Conservation (phyloP, 2,888 invertebrate genomes). For the Brenthis daphne region DNA sequence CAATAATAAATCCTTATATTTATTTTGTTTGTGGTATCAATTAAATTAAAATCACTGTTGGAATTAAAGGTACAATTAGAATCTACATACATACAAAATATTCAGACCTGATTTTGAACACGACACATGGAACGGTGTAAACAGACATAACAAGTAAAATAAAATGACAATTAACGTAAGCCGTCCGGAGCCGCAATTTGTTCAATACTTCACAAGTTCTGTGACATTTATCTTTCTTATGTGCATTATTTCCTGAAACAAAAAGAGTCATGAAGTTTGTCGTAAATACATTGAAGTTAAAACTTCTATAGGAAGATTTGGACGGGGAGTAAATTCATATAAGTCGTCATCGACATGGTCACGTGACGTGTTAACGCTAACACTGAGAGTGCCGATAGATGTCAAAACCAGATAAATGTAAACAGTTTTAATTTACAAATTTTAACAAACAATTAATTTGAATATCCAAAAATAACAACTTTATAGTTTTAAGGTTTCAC, state of each 20-base stretch:
- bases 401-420: too few species aligned
- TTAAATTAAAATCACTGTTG: slow-evolving; percentile 68
- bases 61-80: slow-evolving; percentile 59
- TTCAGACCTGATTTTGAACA: slow-evolving; percentile 64
- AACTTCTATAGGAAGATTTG: too few species aligned
- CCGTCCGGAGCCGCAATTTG: slow-evolving; percentile 16
- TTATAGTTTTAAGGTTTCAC: too few species aligned
- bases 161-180: slow-evolving; percentile 29
- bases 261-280: slow-evolving; percentile 20
- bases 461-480: too few species aligned
- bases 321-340: too few species aligned
- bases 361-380: too few species aligned
- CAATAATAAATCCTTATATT: slow-evolving; percentile 71
- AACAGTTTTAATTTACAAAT: too few species aligned
- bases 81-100: slow-evolving; percentile 64
- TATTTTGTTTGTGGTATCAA: slow-evolving; percentile 65
- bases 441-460: too few species aligned
- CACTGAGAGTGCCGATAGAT: too few species aligned
- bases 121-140: slow-evolving; percentile 52
- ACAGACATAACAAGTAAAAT: slow-evolving; percentile 45
- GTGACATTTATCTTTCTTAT: slow-evolving; percentile 19
- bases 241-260: slow-evolving; percentile 70
- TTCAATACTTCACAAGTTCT: slow-evolving; percentile 23
- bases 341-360: too few species aligned
- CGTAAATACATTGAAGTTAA: not conserved